Percentiles rank a stretch among this genome's conserved stretches.
phyloP scores from a whole-genome alignment of 37 sponge, comb jelly and placozoan genomes.

The Spongilla lacustris region DNA sequence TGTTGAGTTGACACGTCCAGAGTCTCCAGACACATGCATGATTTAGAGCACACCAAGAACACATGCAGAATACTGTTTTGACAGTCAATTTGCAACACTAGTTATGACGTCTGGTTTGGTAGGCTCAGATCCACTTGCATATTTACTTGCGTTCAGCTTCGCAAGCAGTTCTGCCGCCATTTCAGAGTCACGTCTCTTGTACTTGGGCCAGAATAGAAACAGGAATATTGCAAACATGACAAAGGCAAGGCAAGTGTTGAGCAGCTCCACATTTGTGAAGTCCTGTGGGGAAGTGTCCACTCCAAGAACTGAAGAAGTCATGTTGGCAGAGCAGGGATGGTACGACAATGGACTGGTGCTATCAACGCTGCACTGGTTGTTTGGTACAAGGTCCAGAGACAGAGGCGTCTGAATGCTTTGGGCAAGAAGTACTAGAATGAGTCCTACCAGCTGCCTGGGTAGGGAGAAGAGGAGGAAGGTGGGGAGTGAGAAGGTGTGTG shows the following conservation, averaged over 20 bases:
- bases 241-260: neutral
- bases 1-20: too few species aligned
- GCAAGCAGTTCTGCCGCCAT: neutral
- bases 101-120: too few species aligned
- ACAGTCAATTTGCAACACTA: too few species aligned
- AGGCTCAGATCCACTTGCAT: too few species aligned
- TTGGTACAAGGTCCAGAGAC: neutral
- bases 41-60: too few species aligned
- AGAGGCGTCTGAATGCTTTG: neutral
- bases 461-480: too few species aligned
- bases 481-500: too few species aligned
- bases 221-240: neutral
- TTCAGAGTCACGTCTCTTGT: neutral
- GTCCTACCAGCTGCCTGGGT: slow-evolving; percentile 52
- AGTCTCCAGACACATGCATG: too few species aligned
- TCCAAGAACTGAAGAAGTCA: neutral
- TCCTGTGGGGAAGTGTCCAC: slow-evolving; percentile 23
- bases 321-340: neutral
- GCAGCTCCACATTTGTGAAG: slow-evolving; percentile 44
- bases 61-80: too few species aligned
- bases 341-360: neutral
- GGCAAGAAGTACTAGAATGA: slow-evolving; percentile 38
- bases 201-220: neutral
- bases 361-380: neutral
- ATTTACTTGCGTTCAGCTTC: too few species aligned